Evolutionary conservation across 2,113 vertebrate species (phyloP).

Genomic region (Oncorhynchus nerka): DNA sequence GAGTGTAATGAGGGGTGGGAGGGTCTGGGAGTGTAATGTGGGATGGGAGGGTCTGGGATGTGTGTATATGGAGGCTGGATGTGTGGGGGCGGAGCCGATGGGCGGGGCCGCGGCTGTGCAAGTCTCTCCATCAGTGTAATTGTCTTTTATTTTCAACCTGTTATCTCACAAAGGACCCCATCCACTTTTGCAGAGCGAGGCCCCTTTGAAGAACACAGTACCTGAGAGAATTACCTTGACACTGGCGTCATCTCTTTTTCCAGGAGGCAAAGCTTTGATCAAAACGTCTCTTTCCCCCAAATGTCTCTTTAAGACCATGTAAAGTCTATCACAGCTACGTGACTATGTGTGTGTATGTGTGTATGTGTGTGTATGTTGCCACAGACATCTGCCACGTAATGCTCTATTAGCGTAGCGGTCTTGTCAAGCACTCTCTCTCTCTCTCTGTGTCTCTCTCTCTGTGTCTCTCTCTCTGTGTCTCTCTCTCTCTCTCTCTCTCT

Average conservation of each 20-base stretch:
- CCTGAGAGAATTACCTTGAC: constrained; percentile 48
- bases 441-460: neutral
- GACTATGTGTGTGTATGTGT: too few relatives aligned
- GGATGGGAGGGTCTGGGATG: too few relatives aligned
- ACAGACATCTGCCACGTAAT: constrained; percentile 1
- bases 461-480: neutral
- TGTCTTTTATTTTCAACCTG: constrained; percentile 58
- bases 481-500: neutral
- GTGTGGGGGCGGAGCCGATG: neutral
- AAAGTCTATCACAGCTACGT: constrained; percentile 18
- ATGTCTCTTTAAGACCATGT: constrained; percentile 42
- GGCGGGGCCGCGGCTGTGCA: neutral
- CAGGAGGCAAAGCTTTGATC: constrained; percentile 49
- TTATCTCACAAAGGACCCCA: constrained; percentile 52
- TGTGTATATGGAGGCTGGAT: too few relatives aligned
- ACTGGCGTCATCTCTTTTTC: constrained; percentile 2
- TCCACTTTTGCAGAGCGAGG: constrained; percentile 29
- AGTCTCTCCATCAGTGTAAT: constrained; percentile 56
- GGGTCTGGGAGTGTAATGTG: too few relatives aligned
- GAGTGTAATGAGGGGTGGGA: too few relatives aligned
- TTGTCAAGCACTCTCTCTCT: constrained; percentile 15
- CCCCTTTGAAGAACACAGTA: constrained; percentile 40
- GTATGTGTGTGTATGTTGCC: neutral
- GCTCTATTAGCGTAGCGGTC: constrained; percentile 6
- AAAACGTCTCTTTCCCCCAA: constrained; percentile 20